phyloP scores from a whole-genome alignment of 2,888 invertebrate species.

The Zygothrica quintamaculata region DNA sequence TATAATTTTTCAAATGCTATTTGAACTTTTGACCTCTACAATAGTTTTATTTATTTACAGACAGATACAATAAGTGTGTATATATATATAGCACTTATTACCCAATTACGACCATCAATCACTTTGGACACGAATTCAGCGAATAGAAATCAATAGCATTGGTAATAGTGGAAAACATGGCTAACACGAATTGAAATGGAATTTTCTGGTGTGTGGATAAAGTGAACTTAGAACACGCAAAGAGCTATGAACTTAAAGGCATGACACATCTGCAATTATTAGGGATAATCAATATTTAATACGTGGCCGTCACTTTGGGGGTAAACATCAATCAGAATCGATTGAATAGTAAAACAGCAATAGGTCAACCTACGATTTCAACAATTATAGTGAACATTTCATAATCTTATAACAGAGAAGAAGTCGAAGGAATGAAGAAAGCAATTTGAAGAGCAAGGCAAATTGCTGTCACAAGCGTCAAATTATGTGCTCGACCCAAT shows the following conservation, averaged over 20 bases:
- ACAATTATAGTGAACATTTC: slow-evolving; percentile 23
- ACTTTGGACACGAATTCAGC: slow-evolving; percentile 39
- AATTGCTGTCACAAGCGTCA: slow-evolving; percentile 76
- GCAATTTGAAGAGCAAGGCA: slow-evolving; percentile 37
- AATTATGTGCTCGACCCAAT: slow-evolving; percentile 61
- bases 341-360: slow-evolving; percentile 37
- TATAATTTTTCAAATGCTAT: background rate
- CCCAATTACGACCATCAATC: slow-evolving; percentile 68
- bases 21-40: slow-evolving; percentile 34
- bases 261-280: slow-evolving; percentile 52
- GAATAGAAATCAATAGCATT: slow-evolving; percentile 40
- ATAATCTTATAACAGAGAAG: too few relatives aligned
- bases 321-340: slow-evolving; percentile 62
- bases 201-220: slow-evolving; percentile 1
- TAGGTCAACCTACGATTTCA: slow-evolving; percentile 26
- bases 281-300: slow-evolving; percentile 70
- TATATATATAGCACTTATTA: slow-evolving; percentile 17
- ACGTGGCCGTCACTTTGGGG: slow-evolving; percentile 37
- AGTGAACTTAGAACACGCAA: slow-evolving; percentile 18
- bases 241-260: slow-evolving; percentile 26
- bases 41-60: background rate
- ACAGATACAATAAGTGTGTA: slow-evolving; percentile 4
- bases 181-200: background rate
- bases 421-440: too few relatives aligned
- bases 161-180: slow-evolving; percentile 8